A percentile compares a stretch with the other conserved stretches of the same genome.
phyloP scores from a whole-genome alignment of 2,888 invertebrate genomes.

The Byasa hedistus region DNA sequence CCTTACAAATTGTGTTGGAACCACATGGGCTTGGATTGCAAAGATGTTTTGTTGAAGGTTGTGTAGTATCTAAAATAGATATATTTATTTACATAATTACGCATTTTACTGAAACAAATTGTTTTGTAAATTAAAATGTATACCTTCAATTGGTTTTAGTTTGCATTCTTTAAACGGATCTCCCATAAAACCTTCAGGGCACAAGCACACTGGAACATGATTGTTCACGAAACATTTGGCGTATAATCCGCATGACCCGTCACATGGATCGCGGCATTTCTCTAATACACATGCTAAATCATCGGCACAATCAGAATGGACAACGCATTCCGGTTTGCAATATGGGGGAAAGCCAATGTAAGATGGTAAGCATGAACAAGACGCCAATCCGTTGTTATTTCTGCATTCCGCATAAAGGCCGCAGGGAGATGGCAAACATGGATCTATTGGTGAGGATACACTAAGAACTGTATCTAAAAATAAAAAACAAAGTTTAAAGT shows the following conservation, averaged over 20 bases:
- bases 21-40: conserved; percentile 84
- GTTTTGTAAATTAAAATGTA: conserved; percentile 1
- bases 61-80: conserved; percentile 46
- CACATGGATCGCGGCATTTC: conserved; percentile 85
- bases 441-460: conserved; percentile 71
- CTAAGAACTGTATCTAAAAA: conserved; percentile 54
- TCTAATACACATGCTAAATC: conserved; percentile 83
- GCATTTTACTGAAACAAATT: background rate
- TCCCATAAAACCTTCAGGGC: conserved; percentile 83
- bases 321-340: conserved; percentile 83
- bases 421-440: conserved; percentile 87
- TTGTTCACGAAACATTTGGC: conserved; percentile 85
- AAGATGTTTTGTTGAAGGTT: conserved; percentile 60
- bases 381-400: conserved; percentile 83
- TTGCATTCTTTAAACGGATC: conserved; percentile 85
- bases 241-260: conserved; percentile 83
- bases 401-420: conserved; percentile 87
- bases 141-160: conserved; percentile 75
- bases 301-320: conserved; percentile 82
- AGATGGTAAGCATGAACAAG: conserved; percentile 84
- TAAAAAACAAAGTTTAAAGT: conserved; percentile 17
- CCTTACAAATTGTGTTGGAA: conserved; percentile 78
- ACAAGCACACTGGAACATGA: conserved; percentile 86
- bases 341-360: conserved; percentile 83
- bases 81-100: conserved; percentile 5